Percentiles rank a stretch among this genome's conserved stretches.
These are phyloP conservation scores for Enteromius fasciolatus DNA, from an alignment of 2,797 vertebrate species.

Conservation along the genomic window DNA sequence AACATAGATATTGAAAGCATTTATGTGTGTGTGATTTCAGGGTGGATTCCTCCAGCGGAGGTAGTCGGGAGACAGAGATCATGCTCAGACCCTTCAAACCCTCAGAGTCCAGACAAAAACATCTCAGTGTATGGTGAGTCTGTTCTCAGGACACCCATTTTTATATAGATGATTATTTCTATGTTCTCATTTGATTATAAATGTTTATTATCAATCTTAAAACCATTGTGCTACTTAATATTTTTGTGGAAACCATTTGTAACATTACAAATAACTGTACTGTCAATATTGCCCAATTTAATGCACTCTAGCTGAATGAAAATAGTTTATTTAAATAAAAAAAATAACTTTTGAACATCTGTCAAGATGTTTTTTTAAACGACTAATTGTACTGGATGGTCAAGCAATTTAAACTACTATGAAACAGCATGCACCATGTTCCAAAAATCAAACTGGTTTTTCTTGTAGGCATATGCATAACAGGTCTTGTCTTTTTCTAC, in stretches of 20 bases:
- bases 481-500: background rate
- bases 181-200: background rate
- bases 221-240: background rate
- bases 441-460: background rate
- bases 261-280: background rate
- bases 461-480: background rate
- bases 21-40: conserved; percentile 55
- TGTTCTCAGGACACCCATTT: background rate
- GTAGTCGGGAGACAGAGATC: conserved; percentile 87
- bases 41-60: conserved; percentile 81
- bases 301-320: background rate
- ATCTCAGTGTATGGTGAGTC: conserved; percentile 86
- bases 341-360: background rate
- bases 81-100: conserved; percentile 90
- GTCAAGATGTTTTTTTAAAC: background rate
- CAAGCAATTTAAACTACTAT: background rate
- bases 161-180: background rate
- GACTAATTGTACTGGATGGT: background rate
- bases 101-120: conserved; percentile 84
- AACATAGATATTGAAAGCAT: background rate
- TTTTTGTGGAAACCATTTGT: background rate
- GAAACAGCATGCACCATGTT: background rate
- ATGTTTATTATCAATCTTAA: background rate
- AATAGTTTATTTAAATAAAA: background rate
- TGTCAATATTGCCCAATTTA: background rate